A percentile compares a stretch with the other conserved stretches of the same genome.
These are phyloP conservation scores for Grammomys dolichurus DNA, from an alignment of 2,113 vertebrate species.

Conservation along the genomic window DNA sequence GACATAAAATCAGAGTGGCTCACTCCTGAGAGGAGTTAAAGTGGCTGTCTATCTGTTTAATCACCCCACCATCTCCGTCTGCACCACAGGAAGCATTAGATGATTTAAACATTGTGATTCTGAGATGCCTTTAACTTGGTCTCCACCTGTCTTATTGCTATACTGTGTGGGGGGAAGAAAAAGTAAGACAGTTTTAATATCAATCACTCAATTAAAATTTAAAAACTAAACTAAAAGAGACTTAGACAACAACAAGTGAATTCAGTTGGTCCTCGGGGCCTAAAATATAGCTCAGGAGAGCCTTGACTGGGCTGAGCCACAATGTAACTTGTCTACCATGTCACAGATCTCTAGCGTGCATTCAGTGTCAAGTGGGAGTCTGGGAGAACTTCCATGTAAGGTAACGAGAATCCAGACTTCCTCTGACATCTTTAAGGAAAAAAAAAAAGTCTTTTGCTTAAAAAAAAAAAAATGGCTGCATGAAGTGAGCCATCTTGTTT, in stretches of 20 bases:
- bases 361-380: background rate
- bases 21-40: background rate
- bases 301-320: fast-evolving
- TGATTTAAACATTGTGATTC: background rate
- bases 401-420: constrained; percentile 7
- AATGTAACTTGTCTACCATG: background rate
- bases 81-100: background rate
- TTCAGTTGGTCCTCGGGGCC: background rate
- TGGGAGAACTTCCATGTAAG: background rate
- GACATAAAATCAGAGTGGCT: background rate
- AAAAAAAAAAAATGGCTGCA: background rate
- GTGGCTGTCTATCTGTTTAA: background rate
- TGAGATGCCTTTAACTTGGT: background rate
- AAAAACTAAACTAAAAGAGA: constrained; percentile 11
- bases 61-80: background rate
- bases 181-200: constrained; percentile 31
- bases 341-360: background rate
- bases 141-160: background rate
- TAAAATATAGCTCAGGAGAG: background rate
- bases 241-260: background rate
- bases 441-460: background rate
- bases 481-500: background rate
- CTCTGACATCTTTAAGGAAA: background rate
- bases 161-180: background rate
- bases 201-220: constrained; percentile 19